These are phyloP conservation scores for Molossus molossus DNA, from an alignment of 2,797 vertebrate genomes.

Conservation along the genomic window DNA sequence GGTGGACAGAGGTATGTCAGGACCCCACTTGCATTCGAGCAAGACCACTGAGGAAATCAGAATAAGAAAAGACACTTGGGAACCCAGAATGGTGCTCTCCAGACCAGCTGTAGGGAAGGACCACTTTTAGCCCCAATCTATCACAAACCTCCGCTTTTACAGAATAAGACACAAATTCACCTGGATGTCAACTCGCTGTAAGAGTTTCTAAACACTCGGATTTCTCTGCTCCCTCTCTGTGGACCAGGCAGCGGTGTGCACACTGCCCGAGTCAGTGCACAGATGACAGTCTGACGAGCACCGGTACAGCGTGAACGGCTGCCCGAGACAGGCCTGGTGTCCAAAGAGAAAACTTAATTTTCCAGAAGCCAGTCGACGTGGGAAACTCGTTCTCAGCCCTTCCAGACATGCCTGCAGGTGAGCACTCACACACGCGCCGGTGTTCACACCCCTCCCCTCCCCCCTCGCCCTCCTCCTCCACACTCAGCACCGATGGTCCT, in stretches of 20 bases:
- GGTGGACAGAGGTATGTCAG: not conserved
- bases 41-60: not conserved
- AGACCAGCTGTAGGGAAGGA: not conserved
- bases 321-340: not conserved
- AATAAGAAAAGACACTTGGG: not conserved
- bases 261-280: not conserved
- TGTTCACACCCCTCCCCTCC: not conserved
- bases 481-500: not conserved
- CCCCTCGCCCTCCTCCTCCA: not conserved
- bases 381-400: not conserved
- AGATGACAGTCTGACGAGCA: not conserved
- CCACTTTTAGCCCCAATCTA: not conserved
- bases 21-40: not conserved
- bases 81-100: not conserved
- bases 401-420: not conserved
- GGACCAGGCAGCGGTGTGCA: not conserved
- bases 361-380: not conserved
- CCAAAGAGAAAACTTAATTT: not conserved
- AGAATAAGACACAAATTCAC: conserved; percentile 49
- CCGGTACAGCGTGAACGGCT: not conserved
- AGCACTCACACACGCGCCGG: accelerated
- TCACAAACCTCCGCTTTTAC: not conserved
- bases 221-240: not conserved
- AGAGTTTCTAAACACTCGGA: not conserved
- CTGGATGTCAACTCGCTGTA: conserved; percentile 12